Percentiles rank a stretch among this genome's conserved stretches.
Conservation (phyloP, 2,113 vertebrate species). For the Semnornis frantzii region DNA sequence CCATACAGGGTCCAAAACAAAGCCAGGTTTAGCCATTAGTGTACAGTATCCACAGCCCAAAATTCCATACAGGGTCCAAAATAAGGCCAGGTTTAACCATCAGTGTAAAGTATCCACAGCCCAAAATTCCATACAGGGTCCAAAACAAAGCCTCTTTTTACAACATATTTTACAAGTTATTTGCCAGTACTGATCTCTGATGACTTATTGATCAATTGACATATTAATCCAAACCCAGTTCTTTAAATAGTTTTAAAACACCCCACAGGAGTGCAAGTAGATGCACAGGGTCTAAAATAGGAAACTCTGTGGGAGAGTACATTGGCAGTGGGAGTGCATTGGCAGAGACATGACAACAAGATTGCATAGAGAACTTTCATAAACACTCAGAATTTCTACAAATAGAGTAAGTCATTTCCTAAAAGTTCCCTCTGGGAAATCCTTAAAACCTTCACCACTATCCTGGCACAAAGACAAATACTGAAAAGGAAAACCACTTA, state of each 20-base stretch:
- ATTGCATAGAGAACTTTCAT: not conserved
- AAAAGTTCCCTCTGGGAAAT: conserved; percentile 3
- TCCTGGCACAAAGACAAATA: not conserved
- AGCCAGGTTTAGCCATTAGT: no score
- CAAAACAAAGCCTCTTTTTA: not conserved
- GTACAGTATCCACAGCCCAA: no score
- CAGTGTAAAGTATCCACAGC: no score
- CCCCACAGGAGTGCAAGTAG: not conserved
- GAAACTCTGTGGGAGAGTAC: not conserved
- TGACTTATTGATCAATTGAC: not conserved
- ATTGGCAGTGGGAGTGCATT: not conserved
- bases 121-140: not conserved
- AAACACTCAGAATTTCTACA: not conserved
- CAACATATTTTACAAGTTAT: not conserved
- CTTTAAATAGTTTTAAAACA: not conserved
- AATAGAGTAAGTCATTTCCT: conserved; percentile 25
- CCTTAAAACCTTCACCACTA: not conserved
- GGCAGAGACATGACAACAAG: not conserved
- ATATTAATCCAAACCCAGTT: not conserved
- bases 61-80: no score
- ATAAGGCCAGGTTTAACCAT: not conserved
- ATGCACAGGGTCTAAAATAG: not conserved
- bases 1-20: no score
- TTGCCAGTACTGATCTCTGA: not conserved
- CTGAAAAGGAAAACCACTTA: conserved; percentile 1